Conservation (phyloP, 2,113 vertebrate genomes). For the Heptranchias perlo region DNA sequence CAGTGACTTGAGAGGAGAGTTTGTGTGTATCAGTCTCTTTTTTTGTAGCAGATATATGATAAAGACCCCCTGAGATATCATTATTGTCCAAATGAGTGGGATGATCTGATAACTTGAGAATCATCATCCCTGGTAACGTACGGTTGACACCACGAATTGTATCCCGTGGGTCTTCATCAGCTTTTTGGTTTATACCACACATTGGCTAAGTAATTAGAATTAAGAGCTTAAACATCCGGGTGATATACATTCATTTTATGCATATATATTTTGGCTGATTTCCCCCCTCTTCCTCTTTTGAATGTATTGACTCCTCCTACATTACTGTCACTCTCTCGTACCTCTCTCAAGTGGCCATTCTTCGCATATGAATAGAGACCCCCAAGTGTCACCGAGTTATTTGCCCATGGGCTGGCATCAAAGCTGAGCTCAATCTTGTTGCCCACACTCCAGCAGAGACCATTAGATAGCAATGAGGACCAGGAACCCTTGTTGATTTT, state of each 20-base stretch:
- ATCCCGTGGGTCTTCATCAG: neutral
- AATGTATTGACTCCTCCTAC: neutral
- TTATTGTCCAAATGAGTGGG: neutral
- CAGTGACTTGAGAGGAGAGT: too few relatives aligned
- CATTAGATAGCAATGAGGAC: neutral
- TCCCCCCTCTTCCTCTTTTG: neutral
- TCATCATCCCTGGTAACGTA: neutral
- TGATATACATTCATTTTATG: neutral
- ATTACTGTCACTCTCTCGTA: neutral
- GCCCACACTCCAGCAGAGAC: neutral
- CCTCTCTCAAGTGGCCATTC: neutral
- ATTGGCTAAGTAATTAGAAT: neutral
- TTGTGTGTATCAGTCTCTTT: too few relatives aligned
- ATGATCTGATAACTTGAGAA: neutral
- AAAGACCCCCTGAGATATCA: neutral
- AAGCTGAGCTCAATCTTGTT: neutral
- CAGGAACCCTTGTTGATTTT: neutral
- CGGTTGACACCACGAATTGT: neutral
- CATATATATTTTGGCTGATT: neutral
- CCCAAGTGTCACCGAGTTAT: neutral
- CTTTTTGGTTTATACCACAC: neutral
- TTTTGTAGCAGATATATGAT: neutral
- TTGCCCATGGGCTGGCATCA: neutral
- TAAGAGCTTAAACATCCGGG: neutral
- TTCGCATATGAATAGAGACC: neutral